These are phyloP conservation scores for Ecliptopera silaceata DNA, from an alignment of 2,888 invertebrate species.

Conservation along the genomic window DNA sequence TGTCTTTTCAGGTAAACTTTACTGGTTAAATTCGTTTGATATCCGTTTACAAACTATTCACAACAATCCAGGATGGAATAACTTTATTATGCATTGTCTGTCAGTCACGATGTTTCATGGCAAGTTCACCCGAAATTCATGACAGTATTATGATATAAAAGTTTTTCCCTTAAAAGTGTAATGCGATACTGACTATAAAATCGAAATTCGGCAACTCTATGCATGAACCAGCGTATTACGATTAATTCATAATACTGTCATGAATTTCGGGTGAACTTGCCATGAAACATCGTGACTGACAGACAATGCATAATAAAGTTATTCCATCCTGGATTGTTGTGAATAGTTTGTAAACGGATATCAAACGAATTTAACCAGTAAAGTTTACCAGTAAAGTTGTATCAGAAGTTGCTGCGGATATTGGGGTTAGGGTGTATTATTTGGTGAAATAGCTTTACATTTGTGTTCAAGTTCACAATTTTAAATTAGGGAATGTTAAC, in stretches of 20 bases:
- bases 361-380: conserved; percentile 21
- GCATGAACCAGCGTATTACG: not conserved
- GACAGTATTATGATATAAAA: conserved; percentile 8
- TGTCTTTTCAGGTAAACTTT: conserved; percentile 12
- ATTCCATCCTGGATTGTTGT: conserved; percentile 26
- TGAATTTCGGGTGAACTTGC: conserved; percentile 22
- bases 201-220: conserved; percentile 1
- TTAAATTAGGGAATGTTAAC: too few relatives aligned
- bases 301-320: conserved; percentile 34
- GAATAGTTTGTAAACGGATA: conserved; percentile 20
- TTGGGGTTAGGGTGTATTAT: not conserved
- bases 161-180: too few relatives aligned
- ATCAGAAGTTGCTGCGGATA: not conserved
- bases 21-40: conserved; percentile 22
- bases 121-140: conserved; percentile 21
- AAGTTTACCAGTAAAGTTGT: conserved; percentile 14
- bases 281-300: conserved; percentile 24
- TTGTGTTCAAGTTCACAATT: not conserved
- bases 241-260: conserved; percentile 17
- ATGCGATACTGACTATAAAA: not conserved
- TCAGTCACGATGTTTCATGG: conserved; percentile 22
- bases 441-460: not conserved
- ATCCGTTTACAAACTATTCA: conserved; percentile 19
- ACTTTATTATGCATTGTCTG: conserved; percentile 35
- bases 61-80: conserved; percentile 26